Percentiles rank a stretch among this genome's conserved stretches.
Evolutionary conservation across 1,140 invertebrate species (phyloP).

Genomic region (Bombus polaris): DNA sequence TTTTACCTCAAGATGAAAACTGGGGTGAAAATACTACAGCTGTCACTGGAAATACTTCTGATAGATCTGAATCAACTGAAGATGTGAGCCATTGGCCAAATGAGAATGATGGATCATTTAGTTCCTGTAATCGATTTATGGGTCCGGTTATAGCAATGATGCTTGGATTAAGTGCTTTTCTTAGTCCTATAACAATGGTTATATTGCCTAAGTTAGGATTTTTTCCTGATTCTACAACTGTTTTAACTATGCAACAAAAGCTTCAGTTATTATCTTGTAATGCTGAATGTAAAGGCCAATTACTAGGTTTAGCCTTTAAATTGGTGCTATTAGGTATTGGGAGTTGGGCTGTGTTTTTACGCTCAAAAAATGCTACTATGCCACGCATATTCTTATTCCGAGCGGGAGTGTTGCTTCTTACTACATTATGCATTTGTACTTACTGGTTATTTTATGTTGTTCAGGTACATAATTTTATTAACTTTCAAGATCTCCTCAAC

Average conservation of each 20-base stretch:
- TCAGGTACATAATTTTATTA: conserved; percentile 79
- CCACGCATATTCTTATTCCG: conserved; percentile 96
- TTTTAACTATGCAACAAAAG: conserved; percentile 84
- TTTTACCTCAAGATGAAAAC: conserved; percentile 97
- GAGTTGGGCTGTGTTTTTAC: conserved; percentile 94
- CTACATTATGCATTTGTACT: conserved; percentile 96
- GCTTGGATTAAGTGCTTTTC: conserved; percentile 91
- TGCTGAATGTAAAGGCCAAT: conserved; percentile 94
- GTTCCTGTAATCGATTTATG: conserved; percentile 91
- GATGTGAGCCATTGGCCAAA: conserved; percentile 92
- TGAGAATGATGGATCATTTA: conserved; percentile 88
- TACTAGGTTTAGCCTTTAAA: conserved; percentile 96
- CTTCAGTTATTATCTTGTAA: conserved; percentile 87
- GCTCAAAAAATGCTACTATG: conserved; percentile 92
- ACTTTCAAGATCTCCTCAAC: not conserved
- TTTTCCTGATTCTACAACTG: conserved; percentile 85
- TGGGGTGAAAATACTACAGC: conserved; percentile 99
- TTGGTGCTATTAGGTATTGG: conserved; percentile 95
- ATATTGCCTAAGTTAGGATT: conserved; percentile 94
- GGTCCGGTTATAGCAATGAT: conserved; percentile 90
- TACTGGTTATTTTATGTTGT: conserved; percentile 99
- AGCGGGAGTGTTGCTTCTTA: conserved; percentile 92
- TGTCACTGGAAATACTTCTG: conserved; percentile 97
- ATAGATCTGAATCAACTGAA: conserved; percentile 96
- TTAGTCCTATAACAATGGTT: conserved; percentile 97